Conservation (phyloP, 2,797 vertebrate genomes). For the Protonibea diacanthus region DNA sequence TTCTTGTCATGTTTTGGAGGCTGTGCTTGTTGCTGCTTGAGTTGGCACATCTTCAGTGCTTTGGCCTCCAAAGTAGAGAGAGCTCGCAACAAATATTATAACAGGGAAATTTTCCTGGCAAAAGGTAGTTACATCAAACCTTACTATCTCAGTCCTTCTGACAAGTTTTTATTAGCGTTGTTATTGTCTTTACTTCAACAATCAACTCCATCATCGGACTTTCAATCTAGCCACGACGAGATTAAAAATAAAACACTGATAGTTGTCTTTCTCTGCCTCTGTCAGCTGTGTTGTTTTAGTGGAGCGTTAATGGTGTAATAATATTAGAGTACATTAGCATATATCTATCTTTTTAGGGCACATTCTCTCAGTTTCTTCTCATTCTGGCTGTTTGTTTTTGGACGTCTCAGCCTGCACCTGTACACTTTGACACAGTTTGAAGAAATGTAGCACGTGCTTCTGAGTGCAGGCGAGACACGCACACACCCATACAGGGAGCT, state of each 20-base stretch:
- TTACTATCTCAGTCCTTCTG: neutral
- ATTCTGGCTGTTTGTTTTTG: slow-evolving; percentile 11
- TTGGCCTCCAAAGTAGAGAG: neutral
- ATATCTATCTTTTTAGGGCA: neutral
- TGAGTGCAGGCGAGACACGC: neutral
- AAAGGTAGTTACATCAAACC: too few relatives aligned
- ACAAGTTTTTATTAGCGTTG: neutral
- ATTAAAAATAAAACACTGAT: slow-evolving; percentile 26
- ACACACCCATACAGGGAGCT: neutral
- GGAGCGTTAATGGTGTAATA: neutral
- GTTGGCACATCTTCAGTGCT: neutral
- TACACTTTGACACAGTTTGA: neutral
- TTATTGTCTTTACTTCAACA: slow-evolving; percentile 19
- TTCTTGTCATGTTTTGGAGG: neutral
- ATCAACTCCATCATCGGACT: neutral
- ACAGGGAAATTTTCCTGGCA: too few relatives aligned
- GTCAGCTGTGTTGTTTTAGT: slow-evolving; percentile 41
- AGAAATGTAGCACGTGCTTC: slow-evolving; percentile 1
- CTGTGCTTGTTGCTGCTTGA: neutral
- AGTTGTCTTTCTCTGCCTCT: neutral
- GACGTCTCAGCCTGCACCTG: slow-evolving; percentile 19
- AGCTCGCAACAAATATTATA: too few relatives aligned
- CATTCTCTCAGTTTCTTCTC: neutral
- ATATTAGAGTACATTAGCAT: neutral
- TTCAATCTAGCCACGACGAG: too few relatives aligned